phyloP scores from a whole-genome alignment of 37 sponge, comb jelly and placozoan genomes.

The Ianthella basta region DNA sequence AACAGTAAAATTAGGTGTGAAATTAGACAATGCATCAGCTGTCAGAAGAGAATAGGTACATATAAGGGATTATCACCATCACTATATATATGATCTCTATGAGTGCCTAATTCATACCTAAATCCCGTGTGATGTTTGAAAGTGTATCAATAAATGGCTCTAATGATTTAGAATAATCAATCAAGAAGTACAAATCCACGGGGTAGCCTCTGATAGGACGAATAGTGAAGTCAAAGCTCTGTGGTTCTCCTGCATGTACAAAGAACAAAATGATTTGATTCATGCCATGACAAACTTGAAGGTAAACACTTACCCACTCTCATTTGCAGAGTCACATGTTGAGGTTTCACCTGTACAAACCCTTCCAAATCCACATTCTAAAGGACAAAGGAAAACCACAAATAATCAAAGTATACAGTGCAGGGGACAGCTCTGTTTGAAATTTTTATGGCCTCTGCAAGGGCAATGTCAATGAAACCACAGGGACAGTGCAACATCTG shows the following conservation, averaged over 20 bases:
- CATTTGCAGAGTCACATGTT: not conserved
- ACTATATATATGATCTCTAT: not conserved
- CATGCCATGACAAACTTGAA: not conserved
- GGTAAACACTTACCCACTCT: not conserved
- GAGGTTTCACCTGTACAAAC: not conserved
- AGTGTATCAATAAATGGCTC: not conserved
- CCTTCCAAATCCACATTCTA: constrained; percentile 7
- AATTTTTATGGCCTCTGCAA: no score
- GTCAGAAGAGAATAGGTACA: not conserved
- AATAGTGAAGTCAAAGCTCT: not conserved
- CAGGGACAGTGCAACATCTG: no score
- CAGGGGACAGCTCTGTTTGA: no score
- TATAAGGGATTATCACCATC: no score
- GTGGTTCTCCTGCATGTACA: constrained; percentile 6
- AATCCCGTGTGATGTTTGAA: not conserved
- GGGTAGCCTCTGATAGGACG: not conserved
- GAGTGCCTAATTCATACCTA: not conserved
- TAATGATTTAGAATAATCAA: constrained; percentile 17
- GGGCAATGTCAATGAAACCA: no score
- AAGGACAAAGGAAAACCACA: not conserved
- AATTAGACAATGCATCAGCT: not conserved
- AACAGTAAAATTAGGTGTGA: not conserved
- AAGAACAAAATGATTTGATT: not conserved
- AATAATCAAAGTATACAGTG: no score
- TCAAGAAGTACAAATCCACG: constrained; percentile 14